Percentiles rank a stretch among this genome's conserved stretches.
These are phyloP conservation scores for Anoplopoma fimbria DNA, from an alignment of 2,113 vertebrate genomes.

Conservation along the genomic window DNA sequence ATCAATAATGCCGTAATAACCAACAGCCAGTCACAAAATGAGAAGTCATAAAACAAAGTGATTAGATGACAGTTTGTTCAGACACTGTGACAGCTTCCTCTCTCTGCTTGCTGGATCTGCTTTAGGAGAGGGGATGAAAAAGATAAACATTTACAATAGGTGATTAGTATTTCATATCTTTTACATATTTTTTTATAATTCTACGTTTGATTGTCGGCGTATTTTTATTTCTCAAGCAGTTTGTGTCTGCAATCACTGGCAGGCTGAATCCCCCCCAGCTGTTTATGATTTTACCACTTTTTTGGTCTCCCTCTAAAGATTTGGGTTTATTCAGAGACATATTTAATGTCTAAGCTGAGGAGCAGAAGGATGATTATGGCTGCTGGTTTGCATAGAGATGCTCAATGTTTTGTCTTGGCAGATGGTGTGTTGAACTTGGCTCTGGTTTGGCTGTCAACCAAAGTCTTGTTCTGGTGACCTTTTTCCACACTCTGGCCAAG, in stretches of 20 bases:
- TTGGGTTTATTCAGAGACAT: not conserved
- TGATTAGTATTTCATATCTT: slow-evolving; percentile 6
- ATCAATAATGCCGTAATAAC: slow-evolving; percentile 58
- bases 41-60: slow-evolving; percentile 41
- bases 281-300: slow-evolving; percentile 1
- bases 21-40: slow-evolving; percentile 14
- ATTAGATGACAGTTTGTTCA: slow-evolving; percentile 40
- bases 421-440: slow-evolving; percentile 2
- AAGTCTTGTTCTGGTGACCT: slow-evolving; percentile 1
- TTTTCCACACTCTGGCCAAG: not conserved
- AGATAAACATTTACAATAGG: not conserved
- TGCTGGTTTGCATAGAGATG: slow-evolving; percentile 14
- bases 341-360: not conserved
- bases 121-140: slow-evolving; percentile 9
- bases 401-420: slow-evolving; percentile 12
- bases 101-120: not conserved
- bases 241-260: not conserved
- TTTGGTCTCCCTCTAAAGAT: not conserved
- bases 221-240: not conserved
- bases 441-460: not conserved
- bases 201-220: not conserved
- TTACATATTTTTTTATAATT: not conserved
- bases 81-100: not conserved
- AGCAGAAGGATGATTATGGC: not conserved
- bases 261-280: not conserved